These are phyloP conservation scores for Epinotia demarniana DNA, from an alignment of 2,888 invertebrate species.

Conservation along the genomic window DNA sequence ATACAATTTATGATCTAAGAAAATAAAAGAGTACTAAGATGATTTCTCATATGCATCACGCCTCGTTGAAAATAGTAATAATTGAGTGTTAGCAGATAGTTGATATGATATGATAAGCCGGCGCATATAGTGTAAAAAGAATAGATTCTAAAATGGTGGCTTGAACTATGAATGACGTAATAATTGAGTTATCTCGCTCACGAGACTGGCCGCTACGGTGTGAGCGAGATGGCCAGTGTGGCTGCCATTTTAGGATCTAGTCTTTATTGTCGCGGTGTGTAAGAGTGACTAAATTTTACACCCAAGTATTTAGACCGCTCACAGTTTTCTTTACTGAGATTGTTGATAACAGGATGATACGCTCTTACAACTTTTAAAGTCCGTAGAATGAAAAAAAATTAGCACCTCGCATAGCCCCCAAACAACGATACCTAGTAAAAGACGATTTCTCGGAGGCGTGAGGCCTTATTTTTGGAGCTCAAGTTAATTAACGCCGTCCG, in stretches of 20 bases:
- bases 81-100: background rate
- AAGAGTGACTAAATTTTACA: no score
- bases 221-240: no score
- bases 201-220: no score
- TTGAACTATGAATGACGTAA: no score
- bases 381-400: background rate
- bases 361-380: background rate
- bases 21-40: background rate
- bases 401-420: background rate
- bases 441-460: background rate
- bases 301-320: no score
- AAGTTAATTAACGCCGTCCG: background rate
- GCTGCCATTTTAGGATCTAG: no score
- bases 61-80: background rate
- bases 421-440: background rate
- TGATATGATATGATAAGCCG: no score
- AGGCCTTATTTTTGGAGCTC: background rate
- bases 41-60: background rate
- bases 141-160: no score
- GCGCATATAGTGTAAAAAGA: no score
- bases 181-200: no score
- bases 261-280: no score
- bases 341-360: slow-evolving; percentile 7
- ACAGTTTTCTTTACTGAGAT: background rate
- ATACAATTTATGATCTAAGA: background rate